Evolutionary conservation across 2,888 invertebrate species (phyloP).

Genomic region (Argyresthia albistria): DNA sequence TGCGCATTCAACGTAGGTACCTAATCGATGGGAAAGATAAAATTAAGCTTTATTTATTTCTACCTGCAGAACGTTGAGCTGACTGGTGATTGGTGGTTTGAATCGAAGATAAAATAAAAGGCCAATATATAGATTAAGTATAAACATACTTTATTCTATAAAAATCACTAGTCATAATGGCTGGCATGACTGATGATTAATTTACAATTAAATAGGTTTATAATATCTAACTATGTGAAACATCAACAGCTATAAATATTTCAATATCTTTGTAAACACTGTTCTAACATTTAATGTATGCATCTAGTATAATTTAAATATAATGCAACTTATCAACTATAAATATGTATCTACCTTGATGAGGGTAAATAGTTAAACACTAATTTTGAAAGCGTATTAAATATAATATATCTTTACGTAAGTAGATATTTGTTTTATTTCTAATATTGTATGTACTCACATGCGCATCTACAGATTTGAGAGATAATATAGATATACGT

Average conservation of each 20-base stretch:
- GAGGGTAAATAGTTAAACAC: too few species aligned
- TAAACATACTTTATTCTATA: constrained; percentile 51
- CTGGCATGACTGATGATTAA: constrained; percentile 63
- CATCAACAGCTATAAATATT: constrained; percentile 21
- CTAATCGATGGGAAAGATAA: too few species aligned
- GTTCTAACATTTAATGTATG: background rate
- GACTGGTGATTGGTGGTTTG: too few species aligned
- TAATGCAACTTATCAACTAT: too few species aligned
- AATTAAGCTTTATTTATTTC: too few species aligned
- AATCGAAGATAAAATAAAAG: background rate
- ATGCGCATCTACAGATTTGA: background rate
- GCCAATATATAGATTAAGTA: constrained; percentile 17
- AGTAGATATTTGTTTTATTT: background rate
- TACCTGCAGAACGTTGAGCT: too few species aligned
- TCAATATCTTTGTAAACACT: constrained; percentile 5
- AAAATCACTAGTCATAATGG: constrained; percentile 67
- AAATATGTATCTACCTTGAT: too few species aligned
- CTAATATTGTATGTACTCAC: background rate
- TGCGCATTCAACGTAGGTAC: too few species aligned
- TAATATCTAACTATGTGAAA: constrained; percentile 11
- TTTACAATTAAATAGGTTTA: background rate
- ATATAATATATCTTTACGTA: background rate
- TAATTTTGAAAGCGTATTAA: too few species aligned
- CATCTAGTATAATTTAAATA: too few species aligned
- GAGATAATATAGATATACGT: constrained; percentile 3